Evolutionary conservation across 2,797 vertebrate species (phyloP), one percentile per base, ranked within the genome.

Genomic region (Meda fulgida): DNA sequence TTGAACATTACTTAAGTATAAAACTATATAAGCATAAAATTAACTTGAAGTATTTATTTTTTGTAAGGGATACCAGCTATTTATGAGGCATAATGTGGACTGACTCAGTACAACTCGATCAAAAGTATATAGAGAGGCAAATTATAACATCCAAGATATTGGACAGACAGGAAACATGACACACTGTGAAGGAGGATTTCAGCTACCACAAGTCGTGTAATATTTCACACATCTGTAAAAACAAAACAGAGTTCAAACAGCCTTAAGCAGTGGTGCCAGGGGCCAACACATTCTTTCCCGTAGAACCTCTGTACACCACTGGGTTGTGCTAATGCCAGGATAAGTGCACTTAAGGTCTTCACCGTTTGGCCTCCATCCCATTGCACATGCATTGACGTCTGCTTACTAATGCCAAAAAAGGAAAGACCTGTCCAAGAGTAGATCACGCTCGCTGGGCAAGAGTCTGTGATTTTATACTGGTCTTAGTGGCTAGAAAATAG

Each of bases 151-250:
- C 18, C 26, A 46, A 80, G 79, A 85, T 80, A 69, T 8, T 40
- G 51, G 31, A 60, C 60, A 73, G 77, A 75, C 70, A 69, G 38
- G 51, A 73, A 78, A n/a, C 67, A 38, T 2, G 36, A 79, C 58
- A 23, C 40, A 75, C 4, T 38, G 63, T 75, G 65, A 79, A 43
- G 43, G 18, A 78, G 69, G 43, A 73, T 78, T 80, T 71, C 36
- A 70, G 79, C 83, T 75, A 38, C 29, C 66, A 85, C 88, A 86
- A 89, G 90, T 91, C 89, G 88, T 89, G 87, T 91, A 91, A 93
- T 91, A 92, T 92, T 93, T 93, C 88, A 91, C 92, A 94, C 94
- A 94, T 94, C 93, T 94, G 93, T 94, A 92, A 92, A 94, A 95
- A 95, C 93, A 95, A 88, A 94, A 84, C 82, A 80, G 87, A 92